Evolutionary conservation across 2,113 vertebrate species (phyloP).

Genomic region (Xyrauchen texanus): DNA sequence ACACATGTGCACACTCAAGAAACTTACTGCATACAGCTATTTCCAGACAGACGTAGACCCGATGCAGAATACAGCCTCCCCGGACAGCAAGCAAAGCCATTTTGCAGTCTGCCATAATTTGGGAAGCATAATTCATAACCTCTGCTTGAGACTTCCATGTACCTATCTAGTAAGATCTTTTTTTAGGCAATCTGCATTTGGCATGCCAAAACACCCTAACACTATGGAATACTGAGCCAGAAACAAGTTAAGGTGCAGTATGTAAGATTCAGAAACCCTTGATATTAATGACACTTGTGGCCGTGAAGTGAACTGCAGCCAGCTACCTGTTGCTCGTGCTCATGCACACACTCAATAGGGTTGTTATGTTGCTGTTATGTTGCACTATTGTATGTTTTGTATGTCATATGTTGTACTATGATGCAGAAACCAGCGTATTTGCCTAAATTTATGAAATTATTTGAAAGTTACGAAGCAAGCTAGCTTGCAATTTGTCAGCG

Average conservation of each 20-base stretch:
- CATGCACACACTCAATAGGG: no score
- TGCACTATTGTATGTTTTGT: no score
- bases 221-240: background rate
- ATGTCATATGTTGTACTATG: no score
- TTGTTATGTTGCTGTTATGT: no score
- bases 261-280: no score
- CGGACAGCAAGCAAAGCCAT: constrained; percentile 25
- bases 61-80: constrained; percentile 38
- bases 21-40: constrained; percentile 26
- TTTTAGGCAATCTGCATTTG: constrained; percentile 38
- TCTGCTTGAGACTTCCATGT: constrained; percentile 30
- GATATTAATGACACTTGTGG: no score
- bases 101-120: constrained; percentile 53
- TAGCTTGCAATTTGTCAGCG: no score
- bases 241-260: background rate
- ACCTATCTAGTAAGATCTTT: constrained; percentile 41
- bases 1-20: background rate
- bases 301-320: no score
- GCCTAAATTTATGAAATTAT: no score
- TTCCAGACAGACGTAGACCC: constrained; percentile 48
- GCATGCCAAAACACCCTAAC: background rate
- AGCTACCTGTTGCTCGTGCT: no score
- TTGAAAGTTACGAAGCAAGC: no score
- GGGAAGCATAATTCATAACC: constrained; percentile 54
- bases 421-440: no score